Base-by-base conservation (phyloP, 2,888 invertebrate species). In the Drosophila vallismaia region DNA sequence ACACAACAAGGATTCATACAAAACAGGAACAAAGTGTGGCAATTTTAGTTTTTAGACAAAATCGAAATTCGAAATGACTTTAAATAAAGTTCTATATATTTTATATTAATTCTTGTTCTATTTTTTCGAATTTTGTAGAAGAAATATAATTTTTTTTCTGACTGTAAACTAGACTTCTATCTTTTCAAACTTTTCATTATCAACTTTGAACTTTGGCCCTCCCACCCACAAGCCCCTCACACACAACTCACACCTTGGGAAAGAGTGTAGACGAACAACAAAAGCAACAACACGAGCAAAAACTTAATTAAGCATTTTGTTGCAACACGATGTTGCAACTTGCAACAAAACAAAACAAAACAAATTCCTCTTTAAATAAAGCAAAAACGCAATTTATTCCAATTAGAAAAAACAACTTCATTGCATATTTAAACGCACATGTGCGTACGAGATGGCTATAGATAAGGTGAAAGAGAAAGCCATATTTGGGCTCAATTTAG, bases 241-340 rank as follows among this genome's bases (percentile, higher is more conserved):
- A 14, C 14, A 50, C 59, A 50, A 19, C 19, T 14, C 19, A 44
- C 28, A 51, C 66, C 29, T 45, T 26, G 19, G 14, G 46, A 44
- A 50, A 56, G 49, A 50, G 19, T 46, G 24, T 45, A 45, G 59
- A 38, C 36, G 40, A 66, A 66, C 45, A 69, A 58, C 51, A 45
- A 57, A 44, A 28, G 38, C 24, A 31, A 36, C 46, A 48, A 44
- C 31, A 51, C n/a, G 48, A 44, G 28, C 57, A 63, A 66, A 67
- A 62, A 68, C 66, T 75, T 75, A 75, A 81, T 79, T 75, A 73
- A 78, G 79, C 74, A 75, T 77, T 82, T 79, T 77, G 38, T 45
- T 70, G 31, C 44, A 36, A 46, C 46, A 46, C 31, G 70, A 71
- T 49, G 50, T 36, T 58, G 60, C 48, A 67, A 28, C 28, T 36